Base-by-base conservation (phyloP, 1,140 invertebrate species). In the Drosophila parvula region DNA sequence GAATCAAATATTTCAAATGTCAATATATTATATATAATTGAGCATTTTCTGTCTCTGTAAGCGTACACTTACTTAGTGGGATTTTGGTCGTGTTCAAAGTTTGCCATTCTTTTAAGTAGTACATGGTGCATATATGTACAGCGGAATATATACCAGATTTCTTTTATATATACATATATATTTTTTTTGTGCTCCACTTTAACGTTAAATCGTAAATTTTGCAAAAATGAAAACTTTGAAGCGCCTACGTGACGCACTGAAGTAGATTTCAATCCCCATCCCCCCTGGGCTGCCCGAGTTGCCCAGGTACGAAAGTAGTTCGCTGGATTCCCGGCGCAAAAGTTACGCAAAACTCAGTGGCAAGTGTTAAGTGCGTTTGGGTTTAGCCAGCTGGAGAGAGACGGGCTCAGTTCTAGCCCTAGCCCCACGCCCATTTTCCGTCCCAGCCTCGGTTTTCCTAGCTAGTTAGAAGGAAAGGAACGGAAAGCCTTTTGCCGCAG, bases 191-290 rank as follows among this genome's bases (percentile, higher is more conserved):
- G 83, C 70, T 80, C 76, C 61, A 83, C 83, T 90, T 84, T 74
- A 61, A 88, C 80, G 82, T 89, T 90, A 89, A 91, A 91, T 90
- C 89, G 89, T 91, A 91, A 85, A 89, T 89, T 91, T 90, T 79
- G 69, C 83, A 81, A 86, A 86, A 86, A 86, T 64, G 67, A 82
- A 90, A 91, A 88, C 81, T 90, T 90, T 91, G 83, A 89, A 89
- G 79, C 89, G 89, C 89, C 89, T 91, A 91, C 89, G 89, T 91
- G 89, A 91, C 89, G 89, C 81, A 90, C 79, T 78, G 88, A 73
- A 84, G 84, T 71, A 84, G 78, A 88, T 78, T 82, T 83, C 68
- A 64, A 44, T 55, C 32, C 28, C 30, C 40, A 34, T 47, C 34
- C 38, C 28, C 34, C 36, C 4, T n/a, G 18, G 9, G 16, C 43